Evolutionary conservation across 2,888 invertebrate genomes (phyloP).

Genomic region (Athalia cordata): DNA sequence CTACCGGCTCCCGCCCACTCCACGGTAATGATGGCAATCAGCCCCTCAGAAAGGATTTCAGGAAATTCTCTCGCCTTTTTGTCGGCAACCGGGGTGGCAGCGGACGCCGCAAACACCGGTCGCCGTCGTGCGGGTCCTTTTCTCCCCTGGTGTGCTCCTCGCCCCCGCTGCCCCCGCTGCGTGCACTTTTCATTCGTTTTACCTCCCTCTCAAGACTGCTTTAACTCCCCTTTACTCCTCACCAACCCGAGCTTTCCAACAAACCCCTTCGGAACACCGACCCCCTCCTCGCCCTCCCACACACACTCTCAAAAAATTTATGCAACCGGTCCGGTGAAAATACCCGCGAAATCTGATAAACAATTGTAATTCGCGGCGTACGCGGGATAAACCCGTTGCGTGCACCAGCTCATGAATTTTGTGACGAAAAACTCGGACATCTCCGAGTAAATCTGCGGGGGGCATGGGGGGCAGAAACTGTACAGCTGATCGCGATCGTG

Average conservation of each 20-base stretch:
- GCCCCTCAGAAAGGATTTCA: constrained; percentile 73
- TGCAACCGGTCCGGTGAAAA: constrained; percentile 21
- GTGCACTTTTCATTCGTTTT: constrained; percentile 48
- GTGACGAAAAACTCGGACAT: background rate
- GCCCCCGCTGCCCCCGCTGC: constrained; percentile 1
- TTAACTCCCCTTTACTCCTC: constrained; percentile 28
- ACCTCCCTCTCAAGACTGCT: constrained; percentile 46
- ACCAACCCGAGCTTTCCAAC: constrained; percentile 50
- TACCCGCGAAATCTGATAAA: background rate
- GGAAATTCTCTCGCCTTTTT: constrained; percentile 74
- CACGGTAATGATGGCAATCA: constrained; percentile 74
- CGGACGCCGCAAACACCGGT: constrained; percentile 73
- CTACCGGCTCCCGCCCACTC: constrained; percentile 65
- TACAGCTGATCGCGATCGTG: constrained; percentile 11
- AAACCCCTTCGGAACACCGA: constrained; percentile 35
- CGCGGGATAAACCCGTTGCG: too few species aligned
- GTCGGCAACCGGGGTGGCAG: constrained; percentile 69
- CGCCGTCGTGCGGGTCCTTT: constrained; percentile 55
- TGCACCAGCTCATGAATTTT: too few species aligned
- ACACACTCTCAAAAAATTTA: constrained; percentile 7
- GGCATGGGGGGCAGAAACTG: background rate
- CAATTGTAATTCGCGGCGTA: too few species aligned
- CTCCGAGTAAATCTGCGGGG: background rate
- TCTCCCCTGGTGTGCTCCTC: background rate
- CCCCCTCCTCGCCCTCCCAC: too few species aligned